Conservation (phyloP, 2,797 vertebrate genomes). For the Limosa lapponica region DNA sequence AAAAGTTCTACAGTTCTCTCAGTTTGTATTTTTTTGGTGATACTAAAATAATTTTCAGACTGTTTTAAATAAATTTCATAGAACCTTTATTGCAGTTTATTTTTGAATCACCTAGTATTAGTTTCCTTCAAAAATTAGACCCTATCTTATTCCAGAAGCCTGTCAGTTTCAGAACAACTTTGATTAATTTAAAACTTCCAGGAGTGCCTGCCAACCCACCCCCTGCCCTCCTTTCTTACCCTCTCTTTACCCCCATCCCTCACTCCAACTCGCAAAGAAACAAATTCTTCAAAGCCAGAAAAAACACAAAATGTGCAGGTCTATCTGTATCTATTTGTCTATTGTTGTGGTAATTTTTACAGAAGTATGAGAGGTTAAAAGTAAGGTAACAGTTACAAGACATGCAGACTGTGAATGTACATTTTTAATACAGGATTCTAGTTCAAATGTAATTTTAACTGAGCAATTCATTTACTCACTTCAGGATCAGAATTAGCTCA, state of each 20-base stretch:
- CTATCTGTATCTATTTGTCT: not conserved
- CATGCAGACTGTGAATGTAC: not conserved
- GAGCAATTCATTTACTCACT: not conserved
- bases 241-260: too few relatives aligned
- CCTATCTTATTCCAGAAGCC: not conserved
- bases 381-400: not conserved
- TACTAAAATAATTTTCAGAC: not conserved
- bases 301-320: not conserved
- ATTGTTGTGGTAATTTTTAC: not conserved
- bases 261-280: not conserved
- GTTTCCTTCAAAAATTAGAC: not conserved
- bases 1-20: not conserved
- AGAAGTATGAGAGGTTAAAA: not conserved
- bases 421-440: slow-evolving; percentile 7
- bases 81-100: not conserved
- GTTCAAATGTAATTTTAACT: slow-evolving; percentile 1
- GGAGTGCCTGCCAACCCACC: not conserved
- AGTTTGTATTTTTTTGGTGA: not conserved
- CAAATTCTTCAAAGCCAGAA: not conserved
- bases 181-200: not conserved
- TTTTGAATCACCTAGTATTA: not conserved
- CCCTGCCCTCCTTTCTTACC: too few relatives aligned
- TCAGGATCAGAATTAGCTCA: not conserved
- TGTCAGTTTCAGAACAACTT: not conserved
- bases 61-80: not conserved